A percentile compares a stretch with the other conserved stretches of the same genome.
These are phyloP conservation scores for Cheirogaleus medius DNA, from an alignment of 2,113 vertebrate genomes.

Conservation along the genomic window DNA sequence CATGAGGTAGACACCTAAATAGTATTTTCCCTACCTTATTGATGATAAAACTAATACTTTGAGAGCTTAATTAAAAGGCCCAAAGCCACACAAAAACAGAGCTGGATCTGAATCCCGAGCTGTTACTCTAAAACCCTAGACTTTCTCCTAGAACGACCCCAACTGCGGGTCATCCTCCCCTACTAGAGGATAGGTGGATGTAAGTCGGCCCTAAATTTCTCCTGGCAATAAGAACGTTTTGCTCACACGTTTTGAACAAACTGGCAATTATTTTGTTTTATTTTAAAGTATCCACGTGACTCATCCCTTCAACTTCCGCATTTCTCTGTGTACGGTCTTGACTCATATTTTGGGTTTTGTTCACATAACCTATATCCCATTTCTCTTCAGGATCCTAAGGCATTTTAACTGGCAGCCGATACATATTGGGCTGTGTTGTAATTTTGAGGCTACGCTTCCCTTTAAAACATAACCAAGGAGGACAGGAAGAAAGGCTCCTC, in stretches of 20 bases:
- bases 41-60: background rate
- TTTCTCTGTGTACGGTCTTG: background rate
- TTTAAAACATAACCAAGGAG: background rate
- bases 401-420: slow-evolving; percentile 41
- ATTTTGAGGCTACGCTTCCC: background rate
- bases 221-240: background rate
- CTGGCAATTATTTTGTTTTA: slow-evolving; percentile 24
- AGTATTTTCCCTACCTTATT: background rate
- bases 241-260: slow-evolving; percentile 28
- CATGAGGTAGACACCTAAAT: background rate
- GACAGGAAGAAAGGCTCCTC: background rate
- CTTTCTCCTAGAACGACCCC: background rate
- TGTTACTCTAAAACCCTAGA: background rate
- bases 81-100: background rate
- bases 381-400: slow-evolving; percentile 32
- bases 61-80: background rate
- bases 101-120: background rate
- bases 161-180: background rate
- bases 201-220: background rate
- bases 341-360: slow-evolving; percentile 39
- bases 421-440: background rate
- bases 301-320: background rate
- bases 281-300: slow-evolving; percentile 33
- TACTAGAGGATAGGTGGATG: background rate
- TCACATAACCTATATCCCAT: slow-evolving; percentile 39